Base-by-base conservation (phyloP, 2,888 invertebrate species). In the Lacanobia wlatinum region DNA sequence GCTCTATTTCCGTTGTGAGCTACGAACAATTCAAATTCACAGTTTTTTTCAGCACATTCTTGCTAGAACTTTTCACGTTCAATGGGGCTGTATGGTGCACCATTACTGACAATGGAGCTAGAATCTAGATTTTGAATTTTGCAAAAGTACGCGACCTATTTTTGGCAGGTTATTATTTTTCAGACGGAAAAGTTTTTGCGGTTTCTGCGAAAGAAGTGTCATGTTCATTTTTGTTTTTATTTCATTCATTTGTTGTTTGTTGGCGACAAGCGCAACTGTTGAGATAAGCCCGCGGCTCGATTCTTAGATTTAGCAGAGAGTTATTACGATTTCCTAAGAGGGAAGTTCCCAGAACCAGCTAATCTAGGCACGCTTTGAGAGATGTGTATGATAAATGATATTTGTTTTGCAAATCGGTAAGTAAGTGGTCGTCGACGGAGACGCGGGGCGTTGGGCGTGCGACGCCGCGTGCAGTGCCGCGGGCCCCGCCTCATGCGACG, bases 1-100 rank as follows among this genome's bases (percentile, higher is more conserved):
- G 46, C 55, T 70, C 67, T 65, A 75, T 82, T 81, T 82, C 81
- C 81, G 82, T 52, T 67, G 14, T 12, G 34, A 52, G 43, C 63
- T n/a, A 38, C 28, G 34, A 69, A 68, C 38, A 63, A 63, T 50
- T 48, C 9, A n/a, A 43, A 67, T 48, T 55, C 59, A 6, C 5
- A 21, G 16, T 14, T 56, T 60, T 60, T 38, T 21, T 21, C 43
- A 10, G 34, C 7, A 28, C 38, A 40, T n/a, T 43, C 34, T 38
- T 38, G 46, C 38, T 2, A 59, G 14, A 18, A 34, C n/a, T 52
- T 48, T 56, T 28, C 16, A 23, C 23, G 21, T 58, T 70, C 40
- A 50, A 28, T 55, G 14, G 38, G 8, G 38, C 12, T 62, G 9
- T 2, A 53, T 53, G 21, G 5, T 59, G 46, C 48, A n/a, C 18